Percentiles rank a stretch among this genome's conserved stretches.
These are phyloP conservation scores for Macaria liturata DNA, from an alignment of 2,888 invertebrate species.

Conservation along the genomic window DNA sequence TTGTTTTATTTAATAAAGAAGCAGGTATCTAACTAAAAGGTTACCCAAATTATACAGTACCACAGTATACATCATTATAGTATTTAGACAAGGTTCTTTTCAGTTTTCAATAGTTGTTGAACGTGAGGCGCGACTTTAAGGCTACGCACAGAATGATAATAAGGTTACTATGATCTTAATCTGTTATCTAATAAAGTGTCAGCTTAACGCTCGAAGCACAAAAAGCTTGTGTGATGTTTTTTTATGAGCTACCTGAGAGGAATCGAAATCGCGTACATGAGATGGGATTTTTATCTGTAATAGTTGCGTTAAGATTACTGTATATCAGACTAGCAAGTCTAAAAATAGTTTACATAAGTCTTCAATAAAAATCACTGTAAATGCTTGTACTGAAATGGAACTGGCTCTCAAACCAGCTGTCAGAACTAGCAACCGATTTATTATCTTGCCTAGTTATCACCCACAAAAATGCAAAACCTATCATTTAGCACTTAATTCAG, in stretches of 20 bases:
- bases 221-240: slow-evolving; percentile 11
- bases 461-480: too few relatives aligned
- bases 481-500: too few relatives aligned
- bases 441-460: too few relatives aligned
- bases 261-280: neutral
- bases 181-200: slow-evolving; percentile 30
- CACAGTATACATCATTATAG: neutral
- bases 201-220: slow-evolving; percentile 21
- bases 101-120: slow-evolving; percentile 3
- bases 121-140: slow-evolving; percentile 9
- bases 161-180: slow-evolving; percentile 9
- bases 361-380: too few relatives aligned
- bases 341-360: too few relatives aligned
- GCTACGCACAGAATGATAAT: slow-evolving; percentile 32
- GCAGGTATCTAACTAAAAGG: too few relatives aligned
- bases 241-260: slow-evolving; percentile 5
- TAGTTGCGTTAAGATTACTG: neutral
- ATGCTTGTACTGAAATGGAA: too few relatives aligned
- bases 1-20: too few relatives aligned
- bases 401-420: too few relatives aligned
- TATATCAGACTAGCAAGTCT: too few relatives aligned
- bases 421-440: too few relatives aligned
- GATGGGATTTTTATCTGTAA: neutral
- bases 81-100: neutral
- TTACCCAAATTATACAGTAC: too few relatives aligned